These are phyloP conservation scores for Acleris emargana DNA, from an alignment of 2,888 invertebrate genomes.

Conservation along the genomic window DNA sequence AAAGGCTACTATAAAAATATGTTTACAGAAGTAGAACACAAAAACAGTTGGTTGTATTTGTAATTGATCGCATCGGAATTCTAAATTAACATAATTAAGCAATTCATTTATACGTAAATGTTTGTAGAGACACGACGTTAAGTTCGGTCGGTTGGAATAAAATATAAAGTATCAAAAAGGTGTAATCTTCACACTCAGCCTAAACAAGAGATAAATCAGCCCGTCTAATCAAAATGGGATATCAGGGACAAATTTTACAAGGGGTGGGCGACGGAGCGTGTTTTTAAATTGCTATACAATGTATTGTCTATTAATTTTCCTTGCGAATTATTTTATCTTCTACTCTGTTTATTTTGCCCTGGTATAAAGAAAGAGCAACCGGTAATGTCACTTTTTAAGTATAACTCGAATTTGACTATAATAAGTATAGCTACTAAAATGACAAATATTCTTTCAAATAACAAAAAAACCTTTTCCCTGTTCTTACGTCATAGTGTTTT, in stretches of 20 bases:
- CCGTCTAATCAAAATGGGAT: conserved; percentile 80
- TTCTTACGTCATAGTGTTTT: not conserved
- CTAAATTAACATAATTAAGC: conserved; percentile 44
- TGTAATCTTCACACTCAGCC: conserved; percentile 52
- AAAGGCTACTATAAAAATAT: conserved; percentile 32
- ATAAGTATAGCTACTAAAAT: too few relatives aligned
- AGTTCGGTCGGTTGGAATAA: conserved; percentile 33
- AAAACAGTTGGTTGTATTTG: conserved; percentile 27
- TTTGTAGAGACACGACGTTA: conserved; percentile 27
- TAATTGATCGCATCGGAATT: conserved; percentile 38
- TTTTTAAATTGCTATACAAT: conserved; percentile 79
- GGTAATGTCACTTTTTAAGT: too few relatives aligned
- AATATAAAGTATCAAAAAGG: conserved; percentile 63
- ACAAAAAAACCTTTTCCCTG: too few relatives aligned
- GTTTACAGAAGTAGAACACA: conserved; percentile 26
- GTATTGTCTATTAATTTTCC: conserved; percentile 72
- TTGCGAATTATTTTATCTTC: conserved; percentile 39
- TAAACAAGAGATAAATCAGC: conserved; percentile 81
- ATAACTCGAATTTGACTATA: too few relatives aligned
- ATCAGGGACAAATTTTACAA: conserved; percentile 78
- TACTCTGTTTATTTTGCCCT: conserved; percentile 24
- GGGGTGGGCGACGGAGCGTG: conserved; percentile 73
- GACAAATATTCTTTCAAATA: not conserved
- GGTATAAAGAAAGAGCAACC: not conserved
- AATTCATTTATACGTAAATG: conserved; percentile 39